Evolutionary conservation across 2,888 invertebrate species (phyloP), one percentile per base, ranked within the genome.

Genomic region (Drepanosiphum platanoidis): DNA sequence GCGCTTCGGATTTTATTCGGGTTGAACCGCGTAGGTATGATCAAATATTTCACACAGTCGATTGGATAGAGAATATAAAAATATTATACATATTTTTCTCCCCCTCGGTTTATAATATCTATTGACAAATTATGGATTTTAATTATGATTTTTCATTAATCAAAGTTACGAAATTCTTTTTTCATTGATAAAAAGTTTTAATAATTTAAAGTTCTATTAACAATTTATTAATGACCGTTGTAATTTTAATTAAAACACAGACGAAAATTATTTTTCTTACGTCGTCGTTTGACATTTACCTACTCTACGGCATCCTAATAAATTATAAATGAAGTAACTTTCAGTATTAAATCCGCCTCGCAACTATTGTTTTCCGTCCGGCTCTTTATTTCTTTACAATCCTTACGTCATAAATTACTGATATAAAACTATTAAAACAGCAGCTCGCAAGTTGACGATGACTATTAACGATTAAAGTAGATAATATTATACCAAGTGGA

Each of bases 261-360:
- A 7, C 9, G 15, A 66, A 32, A 66, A 66, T 66, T 34, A 34
- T 66, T 66, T 32, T 66, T 66, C 64, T 66, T 34, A 66, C 34
- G 0, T 4, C 34, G 0, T 4, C 15, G 4, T 32, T 32, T 32
- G 32, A 66, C 66, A 15, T 32, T 66, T 32, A 18, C 32, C 32
- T 15, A 34, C 18, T 13, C 5, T 8, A 52, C 15, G 27, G 27
- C 42, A 27, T 27, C 15, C 7, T 22, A 32, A 32, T 32, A 30
- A 32, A 32, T 74, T 52, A 74, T 30, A 32, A 74, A 32, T 52
- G 18, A 52, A 52, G 32, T 46, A 72, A 72, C 32, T 72, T 46
- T 72, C 5, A 7, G 18, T 18, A 30, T 42, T 42, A 42, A 46
- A 46, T 46, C 22, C 27, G 11, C 30, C 72, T 46, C 9, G 8